These are phyloP conservation scores for Alca torda DNA, from an alignment of 2,797 vertebrate species.

Conservation along the genomic window DNA sequence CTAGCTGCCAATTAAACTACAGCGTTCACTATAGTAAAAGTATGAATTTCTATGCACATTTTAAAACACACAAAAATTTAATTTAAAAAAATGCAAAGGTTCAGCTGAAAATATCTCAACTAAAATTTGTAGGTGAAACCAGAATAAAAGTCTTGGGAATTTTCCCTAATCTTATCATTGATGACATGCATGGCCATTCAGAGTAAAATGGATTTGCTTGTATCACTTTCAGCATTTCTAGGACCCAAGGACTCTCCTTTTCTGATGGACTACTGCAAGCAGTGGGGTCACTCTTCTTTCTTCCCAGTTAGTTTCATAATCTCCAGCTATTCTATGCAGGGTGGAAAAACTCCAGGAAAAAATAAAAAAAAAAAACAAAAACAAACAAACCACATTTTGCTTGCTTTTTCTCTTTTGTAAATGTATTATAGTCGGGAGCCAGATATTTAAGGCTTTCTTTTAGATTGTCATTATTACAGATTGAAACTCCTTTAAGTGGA, in stretches of 20 bases:
- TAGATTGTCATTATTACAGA: background rate
- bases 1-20: background rate
- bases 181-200: background rate
- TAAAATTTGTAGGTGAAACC: background rate
- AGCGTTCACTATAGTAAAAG: background rate
- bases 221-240: background rate
- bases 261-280: background rate
- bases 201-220: background rate
- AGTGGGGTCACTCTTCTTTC: background rate
- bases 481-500: background rate
- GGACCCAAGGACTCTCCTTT: background rate
- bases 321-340: background rate
- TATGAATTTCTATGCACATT: background rate
- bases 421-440: background rate
- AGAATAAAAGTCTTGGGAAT: background rate
- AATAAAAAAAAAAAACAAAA: background rate
- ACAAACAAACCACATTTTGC: no score
- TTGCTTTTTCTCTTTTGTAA: background rate
- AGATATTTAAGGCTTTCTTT: background rate
- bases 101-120: background rate
- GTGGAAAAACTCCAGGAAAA: background rate
- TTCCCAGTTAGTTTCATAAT: background rate
- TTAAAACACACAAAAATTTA: background rate
- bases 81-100: fast-evolving
- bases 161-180: background rate